phyloP scores from a whole-genome alignment of 2,113 vertebrate species.

The Phocoena phocoena region DNA sequence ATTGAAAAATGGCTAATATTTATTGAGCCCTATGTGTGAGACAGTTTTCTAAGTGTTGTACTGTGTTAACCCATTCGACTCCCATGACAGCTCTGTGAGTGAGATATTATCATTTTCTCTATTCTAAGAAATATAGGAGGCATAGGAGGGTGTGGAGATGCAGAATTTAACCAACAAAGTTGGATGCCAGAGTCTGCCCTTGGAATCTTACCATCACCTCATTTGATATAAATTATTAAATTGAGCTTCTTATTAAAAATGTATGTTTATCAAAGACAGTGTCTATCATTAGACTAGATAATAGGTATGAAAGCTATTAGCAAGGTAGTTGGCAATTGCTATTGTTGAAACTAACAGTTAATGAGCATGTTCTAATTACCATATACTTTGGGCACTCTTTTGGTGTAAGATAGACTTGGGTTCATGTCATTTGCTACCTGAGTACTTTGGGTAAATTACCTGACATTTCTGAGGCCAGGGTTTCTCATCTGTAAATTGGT shows the following conservation, averaged over 20 bases:
- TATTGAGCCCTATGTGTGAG: not conserved
- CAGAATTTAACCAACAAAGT: not conserved
- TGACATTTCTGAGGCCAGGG: not conserved
- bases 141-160: not conserved
- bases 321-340: not conserved
- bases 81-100: not conserved
- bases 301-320: not conserved
- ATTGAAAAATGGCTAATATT: not conserved
- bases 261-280: not conserved
- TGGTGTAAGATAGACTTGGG: not conserved
- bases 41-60: not conserved
- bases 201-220: not conserved
- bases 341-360: not conserved
- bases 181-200: not conserved
- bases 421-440: not conserved
- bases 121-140: not conserved
- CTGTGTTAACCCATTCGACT: not conserved
- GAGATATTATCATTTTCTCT: not conserved
- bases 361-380: not conserved
- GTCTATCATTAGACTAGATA: not conserved
- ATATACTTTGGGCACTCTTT: not conserved
- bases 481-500: not conserved
- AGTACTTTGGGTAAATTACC: not conserved
- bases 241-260: slow-evolving; percentile 8
- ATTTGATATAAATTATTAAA: not conserved